phyloP scores from a whole-genome alignment of 2,113 vertebrate genomes.

The Anolis carolinensis region DNA sequence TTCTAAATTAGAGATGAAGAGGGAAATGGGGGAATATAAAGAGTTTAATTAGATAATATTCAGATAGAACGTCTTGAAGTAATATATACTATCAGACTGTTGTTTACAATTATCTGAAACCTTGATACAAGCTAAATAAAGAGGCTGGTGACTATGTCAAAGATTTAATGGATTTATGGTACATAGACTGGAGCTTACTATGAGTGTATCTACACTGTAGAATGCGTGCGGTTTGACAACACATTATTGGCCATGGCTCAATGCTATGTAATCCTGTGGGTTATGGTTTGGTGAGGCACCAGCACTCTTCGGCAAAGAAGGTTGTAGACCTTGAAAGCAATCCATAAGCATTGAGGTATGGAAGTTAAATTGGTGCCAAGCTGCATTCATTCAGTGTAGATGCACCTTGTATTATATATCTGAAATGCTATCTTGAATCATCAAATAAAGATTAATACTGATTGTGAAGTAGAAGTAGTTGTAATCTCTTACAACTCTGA shows the following conservation, averaged over 20 bases:
- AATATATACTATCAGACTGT: not conserved
- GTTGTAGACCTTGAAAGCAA: no score
- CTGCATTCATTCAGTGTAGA: no score
- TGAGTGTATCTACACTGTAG: no score
- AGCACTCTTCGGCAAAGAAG: no score
- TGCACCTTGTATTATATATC: no score
- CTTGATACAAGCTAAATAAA: not conserved
- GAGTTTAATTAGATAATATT: constrained; percentile 1
- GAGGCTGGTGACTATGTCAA: not conserved
- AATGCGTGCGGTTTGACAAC: no score
- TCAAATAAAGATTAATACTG: not conserved
- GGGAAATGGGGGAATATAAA: not conserved
- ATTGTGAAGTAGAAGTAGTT: not conserved
- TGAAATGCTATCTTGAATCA: not conserved
- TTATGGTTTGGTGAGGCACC: no score
- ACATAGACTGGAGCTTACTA: not conserved
- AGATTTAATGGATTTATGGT: not conserved
- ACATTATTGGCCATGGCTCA: no score
- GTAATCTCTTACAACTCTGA: no score
- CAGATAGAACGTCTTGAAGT: not conserved
- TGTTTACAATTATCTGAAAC: not conserved
- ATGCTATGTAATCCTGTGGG: no score
- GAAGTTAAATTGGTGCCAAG: no score
- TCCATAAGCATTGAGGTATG: no score
- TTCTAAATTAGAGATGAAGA: not conserved